Conservation (phyloP, 2,797 vertebrate genomes). For the Phalloptychus januarius region DNA sequence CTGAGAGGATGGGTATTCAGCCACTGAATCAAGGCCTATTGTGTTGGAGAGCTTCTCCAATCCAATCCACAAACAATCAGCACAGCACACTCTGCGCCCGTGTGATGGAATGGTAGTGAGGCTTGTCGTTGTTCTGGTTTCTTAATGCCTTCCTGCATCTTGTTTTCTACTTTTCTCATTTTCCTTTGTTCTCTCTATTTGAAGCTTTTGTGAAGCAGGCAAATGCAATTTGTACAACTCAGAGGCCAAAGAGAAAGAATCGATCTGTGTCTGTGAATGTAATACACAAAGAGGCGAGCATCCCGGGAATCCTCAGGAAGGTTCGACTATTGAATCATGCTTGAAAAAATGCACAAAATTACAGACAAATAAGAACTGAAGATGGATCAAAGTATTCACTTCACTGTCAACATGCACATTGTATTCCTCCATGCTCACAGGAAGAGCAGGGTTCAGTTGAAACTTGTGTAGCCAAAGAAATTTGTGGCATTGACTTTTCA, state of each 20-base stretch:
- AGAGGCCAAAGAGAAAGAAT: slow-evolving; percentile 36
- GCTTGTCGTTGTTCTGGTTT: slow-evolving; percentile 19
- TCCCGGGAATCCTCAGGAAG: slow-evolving; percentile 27
- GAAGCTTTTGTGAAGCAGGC: slow-evolving; percentile 50
- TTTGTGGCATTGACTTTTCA: not conserved
- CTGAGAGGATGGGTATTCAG: slow-evolving; percentile 26
- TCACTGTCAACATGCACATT: not conserved
- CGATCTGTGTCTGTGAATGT: slow-evolving; percentile 43
- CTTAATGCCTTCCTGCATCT: slow-evolving; percentile 28
- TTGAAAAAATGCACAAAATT: slow-evolving; percentile 20
- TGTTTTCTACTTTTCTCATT: slow-evolving; percentile 48
- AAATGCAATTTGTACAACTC: slow-evolving; percentile 61
- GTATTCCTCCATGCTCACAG: not conserved
- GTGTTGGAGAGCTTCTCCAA: slow-evolving; percentile 29
- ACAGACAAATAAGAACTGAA: not conserved
- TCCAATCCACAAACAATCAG: slow-evolving; percentile 50
- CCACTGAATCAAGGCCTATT: slow-evolving; percentile 48
- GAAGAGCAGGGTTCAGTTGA: not conserved
- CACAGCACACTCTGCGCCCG: not conserved
- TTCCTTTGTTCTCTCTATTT: slow-evolving; percentile 32
- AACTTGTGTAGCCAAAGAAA: not conserved
- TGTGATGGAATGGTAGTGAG: slow-evolving; percentile 7
- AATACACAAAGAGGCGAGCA: slow-evolving; percentile 40
- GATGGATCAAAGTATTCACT: not conserved
- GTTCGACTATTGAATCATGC: slow-evolving; percentile 18